Evolutionary conservation across 2,113 vertebrate species (phyloP), one percentile per base, ranked within the genome.

Genomic region (Tretioscincus oriximinensis): DNA sequence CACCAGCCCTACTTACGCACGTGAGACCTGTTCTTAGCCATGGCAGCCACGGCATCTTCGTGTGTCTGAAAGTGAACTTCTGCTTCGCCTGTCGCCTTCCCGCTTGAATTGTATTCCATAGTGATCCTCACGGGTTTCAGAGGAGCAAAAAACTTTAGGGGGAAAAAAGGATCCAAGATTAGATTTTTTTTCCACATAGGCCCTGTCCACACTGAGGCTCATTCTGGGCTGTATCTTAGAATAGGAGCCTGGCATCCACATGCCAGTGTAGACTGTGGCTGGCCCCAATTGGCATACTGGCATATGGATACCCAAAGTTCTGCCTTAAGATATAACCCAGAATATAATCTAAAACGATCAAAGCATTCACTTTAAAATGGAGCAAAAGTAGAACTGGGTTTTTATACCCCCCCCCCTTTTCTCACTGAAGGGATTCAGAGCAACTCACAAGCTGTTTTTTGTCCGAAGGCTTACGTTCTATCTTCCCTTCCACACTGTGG

Each of bases 141-240:
- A 0, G 98, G 98, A 70, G 91, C 90, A 77, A 99, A 99, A 85
- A 99, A 99, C 98, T 99, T 89, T 9, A 60, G 35, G 35, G 35
- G 35, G 4, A 1, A 68, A 16, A 10, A 31, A 22, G 20, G 16
- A 7, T 0, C 7, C 12, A 6, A 24, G 16, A 16, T 10, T 10
- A 58, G 69, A 21, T 78, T 41, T 31, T 20, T 10, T 18, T 51
- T 51, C 7, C 14, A 5, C 16, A 14, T 18, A 41, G 35, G 35
- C 35, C 35, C 35, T 41, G 35, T 41, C 35, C 35, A 41, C 35
- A 41, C 35, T 41, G 35, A 5, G 35, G 2, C 35, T 41, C 5
- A 41, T 41, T 41, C 35, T 41, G 35, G 35, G 35, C 35, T 41
- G 35, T 41, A 41, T 41, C 35, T 41, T 41, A 41, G 35, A 5